Evolutionary conservation across 2,888 invertebrate species (phyloP).

Genomic region (Drosophila tripunctata): DNA sequence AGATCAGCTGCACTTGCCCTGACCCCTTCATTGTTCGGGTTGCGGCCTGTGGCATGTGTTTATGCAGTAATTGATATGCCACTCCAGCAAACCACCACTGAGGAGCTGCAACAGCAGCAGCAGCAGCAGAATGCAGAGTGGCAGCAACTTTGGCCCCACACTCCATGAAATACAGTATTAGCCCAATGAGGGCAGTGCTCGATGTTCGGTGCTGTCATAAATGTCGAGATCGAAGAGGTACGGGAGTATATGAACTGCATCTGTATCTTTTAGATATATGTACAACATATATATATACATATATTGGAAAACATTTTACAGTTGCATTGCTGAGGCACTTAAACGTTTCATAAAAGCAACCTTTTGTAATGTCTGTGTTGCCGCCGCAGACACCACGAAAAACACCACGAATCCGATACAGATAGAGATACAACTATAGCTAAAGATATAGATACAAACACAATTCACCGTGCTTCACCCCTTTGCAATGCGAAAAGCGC

Average conservation of each 20-base stretch:
- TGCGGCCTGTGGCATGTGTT: constrained; percentile 72
- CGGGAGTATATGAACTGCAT: constrained; percentile 23
- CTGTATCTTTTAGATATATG: constrained; percentile 38
- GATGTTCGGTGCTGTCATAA: constrained; percentile 79
- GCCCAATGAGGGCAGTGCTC: constrained; percentile 54
- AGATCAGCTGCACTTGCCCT: constrained; percentile 79
- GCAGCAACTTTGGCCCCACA: constrained; percentile 53
- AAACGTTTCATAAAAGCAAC: constrained; percentile 80
- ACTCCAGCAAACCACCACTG: constrained; percentile 53
- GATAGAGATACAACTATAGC: background rate
- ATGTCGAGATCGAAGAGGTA: constrained; percentile 59
- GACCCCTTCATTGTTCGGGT: constrained; percentile 10
- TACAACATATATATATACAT: constrained; percentile 43
- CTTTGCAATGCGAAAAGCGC: constrained; percentile 56
- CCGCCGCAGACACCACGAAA: constrained; percentile 32
- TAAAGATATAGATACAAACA: background rate
- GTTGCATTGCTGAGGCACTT: constrained; percentile 77
- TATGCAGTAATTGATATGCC: constrained; percentile 83
- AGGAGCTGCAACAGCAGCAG: constrained; percentile 11
- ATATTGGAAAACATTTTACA: constrained; percentile 68
- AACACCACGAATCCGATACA: constrained; percentile 18
- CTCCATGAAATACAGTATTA: constrained; percentile 73
- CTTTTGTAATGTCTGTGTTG: constrained; percentile 69
- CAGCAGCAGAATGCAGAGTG: background rate
- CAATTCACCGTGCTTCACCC: constrained; percentile 19